These are phyloP conservation scores for Adelges cooleyi DNA, from an alignment of 1,140 invertebrate species.

Conservation along the genomic window DNA sequence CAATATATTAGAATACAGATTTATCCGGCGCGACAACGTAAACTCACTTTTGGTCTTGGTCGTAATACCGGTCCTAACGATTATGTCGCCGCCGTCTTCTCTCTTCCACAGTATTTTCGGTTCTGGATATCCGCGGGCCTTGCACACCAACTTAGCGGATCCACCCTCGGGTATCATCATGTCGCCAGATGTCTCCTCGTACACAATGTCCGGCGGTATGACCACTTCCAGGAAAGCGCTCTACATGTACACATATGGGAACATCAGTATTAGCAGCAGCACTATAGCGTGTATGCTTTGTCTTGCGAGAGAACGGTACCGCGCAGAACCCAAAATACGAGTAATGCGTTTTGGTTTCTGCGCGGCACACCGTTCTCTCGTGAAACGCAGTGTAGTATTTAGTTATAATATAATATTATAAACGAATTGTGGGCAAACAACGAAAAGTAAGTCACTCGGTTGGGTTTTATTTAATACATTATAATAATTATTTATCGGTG, in stretches of 20 bases:
- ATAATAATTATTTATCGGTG: neutral
- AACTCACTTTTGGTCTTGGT: constrained; percentile 34
- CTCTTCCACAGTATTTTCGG: constrained; percentile 76
- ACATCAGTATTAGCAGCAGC: neutral
- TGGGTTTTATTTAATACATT: neutral
- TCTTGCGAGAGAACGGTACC: neutral
- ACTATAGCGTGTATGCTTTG: neutral
- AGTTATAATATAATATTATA: too few species aligned
- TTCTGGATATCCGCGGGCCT: constrained; percentile 68
- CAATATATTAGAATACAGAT: too few species aligned
- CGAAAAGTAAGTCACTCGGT: neutral
- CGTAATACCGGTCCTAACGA: constrained; percentile 45
- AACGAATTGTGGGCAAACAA: neutral
- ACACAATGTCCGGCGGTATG: constrained; percentile 80
- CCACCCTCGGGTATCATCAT: constrained; percentile 84
- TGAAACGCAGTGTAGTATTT: too few species aligned
- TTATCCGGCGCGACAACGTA: neutral
- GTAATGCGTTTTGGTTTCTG: neutral
- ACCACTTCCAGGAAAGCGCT: constrained; percentile 76
- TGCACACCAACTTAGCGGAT: constrained; percentile 73
- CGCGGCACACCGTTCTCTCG: too few species aligned
- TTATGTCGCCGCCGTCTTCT: constrained; percentile 73
- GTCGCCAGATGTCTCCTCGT: constrained; percentile 76
- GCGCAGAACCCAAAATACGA: neutral
- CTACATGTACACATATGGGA: constrained; percentile 41